Base-by-base conservation (phyloP, 2,797 vertebrate genomes). In the Phataginus tricuspis region DNA sequence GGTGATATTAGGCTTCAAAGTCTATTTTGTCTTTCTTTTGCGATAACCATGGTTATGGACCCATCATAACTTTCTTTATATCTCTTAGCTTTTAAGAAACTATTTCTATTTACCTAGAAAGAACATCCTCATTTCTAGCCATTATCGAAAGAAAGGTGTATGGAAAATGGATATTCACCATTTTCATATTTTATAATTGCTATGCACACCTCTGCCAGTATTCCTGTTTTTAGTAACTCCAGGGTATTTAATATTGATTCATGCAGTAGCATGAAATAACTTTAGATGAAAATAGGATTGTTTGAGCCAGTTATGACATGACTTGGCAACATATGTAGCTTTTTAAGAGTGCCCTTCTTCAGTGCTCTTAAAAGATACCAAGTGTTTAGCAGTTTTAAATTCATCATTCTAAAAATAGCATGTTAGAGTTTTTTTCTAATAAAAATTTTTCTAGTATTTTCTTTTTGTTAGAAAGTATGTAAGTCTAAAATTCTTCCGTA, bases 281-380 rank as follows among this genome's bases (percentile, higher is more conserved):
- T 88, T 93, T 84, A 95, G 53, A 63, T 91, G 90, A 87, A 93
- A 95, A 91, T 96, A 74, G 53, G 37, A 72, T 93, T 93, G 80
- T 96, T 96, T 88, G 87, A 96, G 57, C 94, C 87, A 94, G 91
- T 96, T 95, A 80, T 92, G 66, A 86, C 94, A 91, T 91, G 97
- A 97, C 94, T 93, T 96, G 88, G 97, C 93, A 96, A 82, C 71
- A 74, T 86, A 78, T 84, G 85, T 39, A 91, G 95, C 55, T 95
- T 97, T 96, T 94, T 83, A 93, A 95, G 74, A 74, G 74, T 94
- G 82, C 42, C 37, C 27, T 90, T 96, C 51, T 91, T 91, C 92
- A 94, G 61, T 83, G 45, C 80, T 93, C 59, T 95, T 90, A 82
- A 93, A 97, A 94, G 55, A 95, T 95, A 75, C 63, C 86, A 91